Base-by-base conservation (phyloP, 2,888 invertebrate genomes). In the Noctua janthe region DNA sequence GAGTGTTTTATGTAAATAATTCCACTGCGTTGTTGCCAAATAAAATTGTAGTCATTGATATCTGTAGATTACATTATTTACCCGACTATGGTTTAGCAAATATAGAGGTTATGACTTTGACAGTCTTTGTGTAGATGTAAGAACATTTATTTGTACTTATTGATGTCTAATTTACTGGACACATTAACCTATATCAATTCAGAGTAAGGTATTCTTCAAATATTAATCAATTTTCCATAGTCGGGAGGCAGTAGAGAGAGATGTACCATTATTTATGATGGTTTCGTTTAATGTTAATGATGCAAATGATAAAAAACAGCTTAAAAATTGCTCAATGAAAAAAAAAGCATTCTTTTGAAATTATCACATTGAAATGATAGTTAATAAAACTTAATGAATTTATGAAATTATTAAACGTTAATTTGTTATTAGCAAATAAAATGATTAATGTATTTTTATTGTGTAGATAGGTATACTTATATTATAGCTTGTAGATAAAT, bases 11-110 rank as follows among this genome's bases (percentile, higher is more conserved):
- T 89, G 85, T 89, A 90, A 79, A 89, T 87, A 87, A 83, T 88
- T 85, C 74, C 86, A 89, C 76, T 83, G 64, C 74, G 81, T 82
- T 83, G 89, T 88, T 89, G 89, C 90, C 89, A 89, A 89, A 89
- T 90, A 85, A 81, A 54, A 64, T 71, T 84, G 76, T 87, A 90
- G 78, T 83, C 66, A 84, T 88, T 77, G 70, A 75, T 74, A 74
- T 47, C 0, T 69, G 81, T 80, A 79, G 70, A 86, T 74, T 66
- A 75, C n/a, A 62, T 78, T 84, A 69, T 81, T 76, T 69, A 71
- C 82, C 76, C 82, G 82, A 80, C 86, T 86, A 76, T 71, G 72
- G 62, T 75, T 51, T 74, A 54, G 66, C 13, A 66, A 69, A 69
- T 54, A 51, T 71, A 69, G 67, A 76, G 39, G 47, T 78, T 74